Conservation (phyloP, 2,888 invertebrate species). For the Cataglyphis rosenhaueri region DNA sequence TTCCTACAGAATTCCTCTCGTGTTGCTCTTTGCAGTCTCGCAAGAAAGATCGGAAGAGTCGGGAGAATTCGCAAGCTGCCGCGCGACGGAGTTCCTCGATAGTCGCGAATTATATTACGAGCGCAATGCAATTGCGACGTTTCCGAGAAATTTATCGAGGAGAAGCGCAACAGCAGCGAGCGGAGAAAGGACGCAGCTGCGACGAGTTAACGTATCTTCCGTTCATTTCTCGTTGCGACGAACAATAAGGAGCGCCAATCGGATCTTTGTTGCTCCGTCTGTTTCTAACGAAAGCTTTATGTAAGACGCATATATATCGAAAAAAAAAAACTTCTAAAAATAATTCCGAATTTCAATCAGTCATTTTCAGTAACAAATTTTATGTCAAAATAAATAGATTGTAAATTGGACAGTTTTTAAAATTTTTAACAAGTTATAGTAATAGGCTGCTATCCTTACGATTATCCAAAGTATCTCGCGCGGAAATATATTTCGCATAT, state of each 20-base stretch:
- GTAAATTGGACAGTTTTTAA: not conserved
- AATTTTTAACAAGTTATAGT: not conserved
- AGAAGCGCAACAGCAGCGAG: not conserved
- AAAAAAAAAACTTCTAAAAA: not conserved
- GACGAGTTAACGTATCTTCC: slow-evolving; percentile 35
- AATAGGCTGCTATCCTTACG: not conserved
- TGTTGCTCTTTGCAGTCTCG: slow-evolving; percentile 10
- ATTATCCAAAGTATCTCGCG: not conserved
- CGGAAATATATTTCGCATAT: not conserved
- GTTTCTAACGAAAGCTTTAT: not conserved
- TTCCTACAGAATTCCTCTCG: not conserved
- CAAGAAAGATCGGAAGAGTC: slow-evolving; percentile 7
- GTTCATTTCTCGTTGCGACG: slow-evolving; percentile 4
- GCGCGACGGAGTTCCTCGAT: not conserved
- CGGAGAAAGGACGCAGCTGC: slow-evolving; percentile 23
- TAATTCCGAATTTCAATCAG: not conserved
- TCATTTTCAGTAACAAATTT: not conserved
- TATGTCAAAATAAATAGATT: not conserved
- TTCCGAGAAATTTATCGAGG: slow-evolving; percentile 35
- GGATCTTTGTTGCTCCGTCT: slow-evolving; percentile 19
- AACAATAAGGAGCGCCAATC: slow-evolving; percentile 22
- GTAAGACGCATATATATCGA: not conserved
- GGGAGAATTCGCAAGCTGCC: slow-evolving; percentile 21
- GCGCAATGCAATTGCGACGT: slow-evolving; percentile 28
- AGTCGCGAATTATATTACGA: slow-evolving; percentile 37